A percentile compares a stretch with the other conserved stretches of the same genome.
phyloP scores from a whole-genome alignment of 2,888 invertebrate species.

The Calameuta filiformis region DNA sequence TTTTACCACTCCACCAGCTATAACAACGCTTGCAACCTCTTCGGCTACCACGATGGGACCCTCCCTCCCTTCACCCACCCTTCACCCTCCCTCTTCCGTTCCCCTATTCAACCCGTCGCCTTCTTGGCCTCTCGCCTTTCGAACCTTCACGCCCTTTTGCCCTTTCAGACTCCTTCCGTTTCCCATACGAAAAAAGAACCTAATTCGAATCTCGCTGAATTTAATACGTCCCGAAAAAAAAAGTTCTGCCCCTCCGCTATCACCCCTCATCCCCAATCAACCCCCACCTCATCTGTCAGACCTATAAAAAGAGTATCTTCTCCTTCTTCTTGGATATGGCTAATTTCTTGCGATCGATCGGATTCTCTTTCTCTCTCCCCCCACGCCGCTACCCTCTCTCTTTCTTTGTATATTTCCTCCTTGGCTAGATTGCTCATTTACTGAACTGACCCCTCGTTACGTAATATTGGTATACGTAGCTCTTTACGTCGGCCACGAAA shows the following conservation, averaged over 20 bases:
- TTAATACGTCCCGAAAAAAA: not conserved
- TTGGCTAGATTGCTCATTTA: not conserved
- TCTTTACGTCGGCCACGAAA: not conserved
- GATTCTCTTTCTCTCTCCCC: not conserved
- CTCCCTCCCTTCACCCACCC: not conserved
- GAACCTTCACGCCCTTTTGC: not conserved
- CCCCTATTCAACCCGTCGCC: not conserved
- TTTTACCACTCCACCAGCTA: constrained; percentile 13
- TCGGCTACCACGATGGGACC: not conserved
- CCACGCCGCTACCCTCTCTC: not conserved
- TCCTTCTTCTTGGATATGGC: not conserved
- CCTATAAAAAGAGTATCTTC: not conserved
- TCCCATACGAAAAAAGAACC: not conserved
- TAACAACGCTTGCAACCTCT: not conserved
- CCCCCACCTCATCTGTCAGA: not conserved
- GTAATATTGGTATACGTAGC: not conserved
- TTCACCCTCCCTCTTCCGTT: too few species aligned
- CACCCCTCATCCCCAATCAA: not conserved
- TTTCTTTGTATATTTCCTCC: not conserved
- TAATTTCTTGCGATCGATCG: not conserved
- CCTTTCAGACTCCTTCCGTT: not conserved
- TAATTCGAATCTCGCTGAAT: not conserved
- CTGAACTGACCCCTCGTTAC: not conserved
- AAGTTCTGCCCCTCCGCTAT: not conserved
- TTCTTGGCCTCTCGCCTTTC: not conserved